These are phyloP conservation scores for Litocranius walleri DNA, from an alignment of 2,113 vertebrate species.

Conservation along the genomic window DNA sequence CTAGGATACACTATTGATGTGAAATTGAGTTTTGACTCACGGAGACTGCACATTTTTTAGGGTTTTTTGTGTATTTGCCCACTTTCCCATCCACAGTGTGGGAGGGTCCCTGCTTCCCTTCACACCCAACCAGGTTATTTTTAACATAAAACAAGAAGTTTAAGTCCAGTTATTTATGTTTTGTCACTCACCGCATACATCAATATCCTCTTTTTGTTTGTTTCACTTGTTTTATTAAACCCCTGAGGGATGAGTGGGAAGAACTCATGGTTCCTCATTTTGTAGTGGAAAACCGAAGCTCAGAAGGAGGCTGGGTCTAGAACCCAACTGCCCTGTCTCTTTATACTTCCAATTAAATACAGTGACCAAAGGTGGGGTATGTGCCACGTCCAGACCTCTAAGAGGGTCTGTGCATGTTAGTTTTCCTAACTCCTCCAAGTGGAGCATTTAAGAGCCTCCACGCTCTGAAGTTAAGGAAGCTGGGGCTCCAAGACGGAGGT, in stretches of 20 bases:
- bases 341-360: accelerated
- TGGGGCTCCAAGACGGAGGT: background rate
- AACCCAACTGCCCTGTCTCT: background rate
- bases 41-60: accelerated
- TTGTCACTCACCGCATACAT: background rate
- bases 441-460: background rate
- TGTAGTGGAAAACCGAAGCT: background rate
- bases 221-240: background rate
- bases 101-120: background rate
- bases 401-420: accelerated
- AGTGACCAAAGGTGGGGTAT: accelerated
- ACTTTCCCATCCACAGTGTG: accelerated
- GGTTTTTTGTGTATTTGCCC: background rate
- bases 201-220: background rate
- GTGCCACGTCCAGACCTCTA: accelerated
- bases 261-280: background rate
- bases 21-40: background rate
- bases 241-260: background rate
- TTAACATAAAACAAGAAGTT: background rate
- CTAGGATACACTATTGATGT: background rate
- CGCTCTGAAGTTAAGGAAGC: accelerated
- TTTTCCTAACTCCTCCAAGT: background rate
- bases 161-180: background rate
- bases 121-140: background rate
- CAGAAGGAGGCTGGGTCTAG: background rate